Percentiles rank a stretch among this genome's conserved stretches.
phyloP scores from a whole-genome alignment of 2,888 invertebrate genomes.

The Macrophya annulata region DNA sequence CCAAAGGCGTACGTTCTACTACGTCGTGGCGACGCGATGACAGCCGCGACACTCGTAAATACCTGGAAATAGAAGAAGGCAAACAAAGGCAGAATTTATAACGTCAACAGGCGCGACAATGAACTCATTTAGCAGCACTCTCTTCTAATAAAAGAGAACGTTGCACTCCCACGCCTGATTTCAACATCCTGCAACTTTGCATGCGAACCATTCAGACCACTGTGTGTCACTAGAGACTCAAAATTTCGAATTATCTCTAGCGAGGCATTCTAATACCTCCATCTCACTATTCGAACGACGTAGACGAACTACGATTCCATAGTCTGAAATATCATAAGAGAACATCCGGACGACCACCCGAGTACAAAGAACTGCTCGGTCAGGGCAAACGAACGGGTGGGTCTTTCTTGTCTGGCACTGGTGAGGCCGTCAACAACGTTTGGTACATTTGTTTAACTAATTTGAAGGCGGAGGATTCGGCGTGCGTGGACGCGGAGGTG shows the following conservation, averaged over 20 bases:
- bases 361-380: conserved; percentile 49
- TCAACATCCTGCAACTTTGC: not conserved
- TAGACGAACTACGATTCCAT: not conserved
- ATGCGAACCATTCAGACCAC: conserved; percentile 12
- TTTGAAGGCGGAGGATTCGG: conserved; percentile 55
- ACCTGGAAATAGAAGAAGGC: conserved; percentile 49
- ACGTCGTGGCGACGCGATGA: conserved; percentile 32
- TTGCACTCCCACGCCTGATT: conserved; percentile 35
- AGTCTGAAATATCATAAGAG: conserved; percentile 37
- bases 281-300: not conserved
- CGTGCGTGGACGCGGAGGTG: conserved; percentile 54
- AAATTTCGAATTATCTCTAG: not conserved
- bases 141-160: conserved; percentile 35
- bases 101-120: conserved; percentile 39
- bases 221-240: not conserved
- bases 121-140: conserved; percentile 43
- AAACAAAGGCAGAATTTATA: conserved; percentile 38
- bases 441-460: conserved; percentile 56
- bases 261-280: not conserved
- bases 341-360: conserved; percentile 32
- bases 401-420: conserved; percentile 53
- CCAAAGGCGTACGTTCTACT: conserved; percentile 34
- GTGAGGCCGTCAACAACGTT: conserved; percentile 55
- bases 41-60: conserved; percentile 47
- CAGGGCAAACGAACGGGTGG: conserved; percentile 44